Evolutionary conservation across 1,140 invertebrate species (phyloP).

Genomic region (Tachypleus tridentatus): DNA sequence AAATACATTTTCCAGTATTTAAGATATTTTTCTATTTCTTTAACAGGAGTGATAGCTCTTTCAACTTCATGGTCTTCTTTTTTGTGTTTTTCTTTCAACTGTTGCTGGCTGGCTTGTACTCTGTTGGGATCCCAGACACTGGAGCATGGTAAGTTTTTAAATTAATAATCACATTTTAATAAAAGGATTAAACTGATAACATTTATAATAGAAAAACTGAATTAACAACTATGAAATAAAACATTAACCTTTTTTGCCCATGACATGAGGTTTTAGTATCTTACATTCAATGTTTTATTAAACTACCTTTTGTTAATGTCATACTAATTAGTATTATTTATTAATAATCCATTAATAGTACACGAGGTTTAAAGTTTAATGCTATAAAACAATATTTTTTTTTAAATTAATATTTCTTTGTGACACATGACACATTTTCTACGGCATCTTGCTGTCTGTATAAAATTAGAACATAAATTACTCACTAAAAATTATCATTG

Average conservation of each 20-base stretch:
- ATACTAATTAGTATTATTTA: no score
- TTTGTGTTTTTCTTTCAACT: slow-evolving; percentile 98
- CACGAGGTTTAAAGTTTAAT: no score
- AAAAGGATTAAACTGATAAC: neutral
- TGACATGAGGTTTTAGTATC: slow-evolving; percentile 17
- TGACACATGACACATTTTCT: no score
- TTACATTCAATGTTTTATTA: neutral
- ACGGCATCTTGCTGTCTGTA: no score
- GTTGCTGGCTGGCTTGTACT: slow-evolving; percentile 72
- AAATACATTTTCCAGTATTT: neutral
- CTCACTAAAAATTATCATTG: no score
- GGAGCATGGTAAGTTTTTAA: slow-evolving; percentile 61
- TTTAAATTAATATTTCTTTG: no score
- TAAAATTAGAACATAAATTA: no score
- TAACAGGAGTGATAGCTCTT: slow-evolving; percentile 87
- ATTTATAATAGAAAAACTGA: slow-evolving; percentile 3
- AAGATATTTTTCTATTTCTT: slow-evolving; percentile 22
- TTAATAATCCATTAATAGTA: no score
- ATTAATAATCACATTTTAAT: slow-evolving; percentile 5
- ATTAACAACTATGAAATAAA: neutral
- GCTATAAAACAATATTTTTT: no score
- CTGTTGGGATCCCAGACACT: slow-evolving; percentile 63
- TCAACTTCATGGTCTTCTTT: slow-evolving; percentile 99
- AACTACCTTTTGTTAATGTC: no score
- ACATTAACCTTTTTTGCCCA: slow-evolving; percentile 6